Base-by-base conservation (phyloP, 2,797 vertebrate genomes). In the Anas georgica region DNA sequence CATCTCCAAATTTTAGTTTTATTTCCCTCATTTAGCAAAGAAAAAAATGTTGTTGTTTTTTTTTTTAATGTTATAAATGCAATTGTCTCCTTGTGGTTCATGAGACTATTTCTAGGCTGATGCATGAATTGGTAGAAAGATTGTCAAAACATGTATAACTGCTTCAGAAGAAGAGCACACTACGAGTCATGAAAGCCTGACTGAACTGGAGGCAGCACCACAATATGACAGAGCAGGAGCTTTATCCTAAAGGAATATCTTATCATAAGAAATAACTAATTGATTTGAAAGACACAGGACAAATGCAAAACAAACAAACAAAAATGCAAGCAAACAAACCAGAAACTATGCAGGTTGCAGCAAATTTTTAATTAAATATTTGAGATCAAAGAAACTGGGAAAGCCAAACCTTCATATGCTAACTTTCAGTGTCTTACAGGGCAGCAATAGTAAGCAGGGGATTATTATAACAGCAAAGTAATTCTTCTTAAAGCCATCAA, bases 101-200 rank as follows among this genome's bases (percentile, higher is more conserved):
- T 7, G 3, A 56, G 45, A 74, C 56, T 3, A 3, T 82, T 92
- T 86, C 74, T 69, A 94, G 72, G 59, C n/a, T 88, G 64, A 92
- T 54, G 60, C 29, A 66, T 76, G 68, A 77, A 83, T 66, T 86
- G 41, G 74, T 74, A 82, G 67, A 92, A 88, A 68, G 59, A 48
- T n/a, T 94, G 77, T 91, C 90, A 95, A 83, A 94, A 90, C 43
- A 85, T 2, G 10, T 82, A 78, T 39, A 62, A 54, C 10, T 91
- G 55, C 63, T 64, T 72, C 37, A 85, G 25, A 62, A 92, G 41
- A 68, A 39, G 39, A 35, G 37, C 52, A 60, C 15, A 16, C 41
- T 62, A 39, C 2, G 29, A 87, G 56, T 9, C 70, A 62, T 94
- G 92, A 95, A 94, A 91, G 43, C 20, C 62, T 92, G 60, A 80